Conservation (phyloP, 2,797 vertebrate genomes). For the Echeneis naucrates region DNA sequence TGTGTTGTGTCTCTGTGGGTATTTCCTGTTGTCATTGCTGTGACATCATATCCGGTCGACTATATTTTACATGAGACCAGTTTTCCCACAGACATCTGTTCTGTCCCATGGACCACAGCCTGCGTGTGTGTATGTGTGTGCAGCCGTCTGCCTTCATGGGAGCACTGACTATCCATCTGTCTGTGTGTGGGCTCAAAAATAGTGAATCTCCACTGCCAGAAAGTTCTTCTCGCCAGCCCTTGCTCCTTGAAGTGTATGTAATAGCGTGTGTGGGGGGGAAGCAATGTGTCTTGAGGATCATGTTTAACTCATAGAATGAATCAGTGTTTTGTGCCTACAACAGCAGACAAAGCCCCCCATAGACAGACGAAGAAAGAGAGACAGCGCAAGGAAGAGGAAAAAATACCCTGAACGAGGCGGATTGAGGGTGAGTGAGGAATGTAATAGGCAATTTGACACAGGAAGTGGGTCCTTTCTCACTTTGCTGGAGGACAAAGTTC, state of each 20-base stretch:
- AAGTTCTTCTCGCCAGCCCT: conserved; percentile 67
- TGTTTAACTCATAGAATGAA: conserved; percentile 82
- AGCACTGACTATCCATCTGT: conserved; percentile 73
- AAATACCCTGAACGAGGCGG: conserved; percentile 64
- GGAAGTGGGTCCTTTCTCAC: conserved; percentile 79
- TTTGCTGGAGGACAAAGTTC: conserved; percentile 73
- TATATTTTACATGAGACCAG: conserved; percentile 68
- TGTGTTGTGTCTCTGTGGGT: conserved; percentile 52
- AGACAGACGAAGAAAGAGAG: conserved; percentile 74
- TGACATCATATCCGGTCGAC: conserved; percentile 76
- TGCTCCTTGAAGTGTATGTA: conserved; percentile 49
- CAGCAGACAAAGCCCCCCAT: conserved; percentile 84
- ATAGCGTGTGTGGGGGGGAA: conserved; percentile 39
- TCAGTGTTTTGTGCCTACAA: conserved; percentile 82
- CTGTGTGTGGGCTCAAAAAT: conserved; percentile 77
- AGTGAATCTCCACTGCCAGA: conserved; percentile 69
- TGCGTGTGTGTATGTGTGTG: conserved; percentile 26
- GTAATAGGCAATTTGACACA: conserved; percentile 84
- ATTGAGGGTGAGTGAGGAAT: conserved; percentile 80
- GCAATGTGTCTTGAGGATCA: conserved; percentile 72
- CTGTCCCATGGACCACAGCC: conserved; percentile 58
- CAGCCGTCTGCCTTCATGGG: conserved; percentile 66
- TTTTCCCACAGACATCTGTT: conserved; percentile 82
- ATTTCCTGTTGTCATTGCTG: conserved; percentile 67
- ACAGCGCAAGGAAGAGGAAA: conserved; percentile 69